Conservation (phyloP, 2,888 invertebrate genomes). For the Drosophila greeni region DNA sequence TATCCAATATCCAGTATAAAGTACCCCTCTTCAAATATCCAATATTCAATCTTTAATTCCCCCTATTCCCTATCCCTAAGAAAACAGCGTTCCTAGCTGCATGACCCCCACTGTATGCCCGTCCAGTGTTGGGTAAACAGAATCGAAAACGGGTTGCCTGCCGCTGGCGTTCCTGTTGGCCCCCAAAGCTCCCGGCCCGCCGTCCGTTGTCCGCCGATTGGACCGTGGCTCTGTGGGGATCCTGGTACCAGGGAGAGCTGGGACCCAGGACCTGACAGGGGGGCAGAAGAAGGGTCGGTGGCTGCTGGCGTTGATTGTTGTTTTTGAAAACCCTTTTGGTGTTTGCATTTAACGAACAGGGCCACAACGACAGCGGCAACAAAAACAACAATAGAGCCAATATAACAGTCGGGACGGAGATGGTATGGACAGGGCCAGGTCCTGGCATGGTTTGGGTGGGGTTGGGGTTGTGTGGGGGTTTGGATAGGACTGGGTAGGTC, state of each 20-base stretch:
- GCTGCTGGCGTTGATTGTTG: slow-evolving; percentile 49
- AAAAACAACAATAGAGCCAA: slow-evolving; percentile 60
- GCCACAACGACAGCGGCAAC: slow-evolving; percentile 52
- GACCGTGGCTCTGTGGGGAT: slow-evolving; percentile 4
- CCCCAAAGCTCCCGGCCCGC: background rate
- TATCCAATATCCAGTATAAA: background rate
- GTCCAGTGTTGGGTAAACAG: slow-evolving; percentile 52
- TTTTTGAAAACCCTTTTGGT: slow-evolving; percentile 65
- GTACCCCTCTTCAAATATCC: too few species aligned
- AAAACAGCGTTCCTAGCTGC: slow-evolving; percentile 9
- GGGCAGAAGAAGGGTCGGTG: slow-evolving; percentile 27
- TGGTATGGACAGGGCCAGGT: slow-evolving; percentile 2
- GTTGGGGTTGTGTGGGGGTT: background rate
- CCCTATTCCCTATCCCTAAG: background rate
- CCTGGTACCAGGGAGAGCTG: too few species aligned
- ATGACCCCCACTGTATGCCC: slow-evolving; percentile 33
- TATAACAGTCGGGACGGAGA: slow-evolving; percentile 49
- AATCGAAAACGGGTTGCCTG: slow-evolving; percentile 68
- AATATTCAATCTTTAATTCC: too few species aligned
- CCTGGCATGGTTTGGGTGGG: background rate
- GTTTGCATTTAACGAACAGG: slow-evolving; percentile 71
- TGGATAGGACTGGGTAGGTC: background rate
- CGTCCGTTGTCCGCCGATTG: slow-evolving; percentile 10
- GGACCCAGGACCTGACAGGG: slow-evolving; percentile 14
- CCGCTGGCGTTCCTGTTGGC: slow-evolving; percentile 41